Conservation (phyloP, 2,888 invertebrate species). For the Epistrophe grossulariae region DNA sequence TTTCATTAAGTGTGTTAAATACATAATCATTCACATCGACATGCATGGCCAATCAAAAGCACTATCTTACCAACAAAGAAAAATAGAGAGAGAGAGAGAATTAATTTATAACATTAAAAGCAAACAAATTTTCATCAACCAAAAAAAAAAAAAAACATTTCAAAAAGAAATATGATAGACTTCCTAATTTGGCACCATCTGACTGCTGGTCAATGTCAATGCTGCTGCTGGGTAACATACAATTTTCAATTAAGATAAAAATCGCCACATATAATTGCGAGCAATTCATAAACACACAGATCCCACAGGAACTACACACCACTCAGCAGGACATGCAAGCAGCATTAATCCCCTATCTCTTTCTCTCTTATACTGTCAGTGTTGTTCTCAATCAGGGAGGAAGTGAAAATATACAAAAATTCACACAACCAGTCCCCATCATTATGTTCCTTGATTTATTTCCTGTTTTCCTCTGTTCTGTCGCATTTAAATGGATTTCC, state of each 20-base stretch:
- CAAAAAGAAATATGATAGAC: slow-evolving; percentile 60
- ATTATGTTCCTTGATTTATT: slow-evolving; percentile 23
- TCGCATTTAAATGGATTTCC: slow-evolving; percentile 57
- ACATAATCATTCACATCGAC: slow-evolving; percentile 73
- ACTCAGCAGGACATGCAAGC: slow-evolving; percentile 61
- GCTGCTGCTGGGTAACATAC: slow-evolving; percentile 47
- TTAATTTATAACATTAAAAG: slow-evolving; percentile 18
- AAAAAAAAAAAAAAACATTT: slow-evolving; percentile 50
- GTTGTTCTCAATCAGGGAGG: neutral
- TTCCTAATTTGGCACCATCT: slow-evolving; percentile 65
- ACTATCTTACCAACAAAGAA: slow-evolving; percentile 31
- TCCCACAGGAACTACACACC: slow-evolving; percentile 16
- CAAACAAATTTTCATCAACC: slow-evolving; percentile 25
- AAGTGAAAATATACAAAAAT: neutral
- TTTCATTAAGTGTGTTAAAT: slow-evolving; percentile 75
- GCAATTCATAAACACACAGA: slow-evolving; percentile 12
- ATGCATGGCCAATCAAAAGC: slow-evolving; percentile 74
- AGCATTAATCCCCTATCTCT: neutral
- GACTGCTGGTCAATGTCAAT: slow-evolving; percentile 5
- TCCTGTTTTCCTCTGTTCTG: slow-evolving; percentile 25
- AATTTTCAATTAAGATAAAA: slow-evolving; percentile 75
- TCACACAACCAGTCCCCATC: slow-evolving; percentile 18
- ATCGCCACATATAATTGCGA: slow-evolving; percentile 71
- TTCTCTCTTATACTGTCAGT: neutral
- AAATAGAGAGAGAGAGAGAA: too few species aligned